A percentile compares a stretch with the other conserved stretches of the same genome.
Conservation (phyloP, 2,888 invertebrate species). For the Cerceris rybyensis region DNA sequence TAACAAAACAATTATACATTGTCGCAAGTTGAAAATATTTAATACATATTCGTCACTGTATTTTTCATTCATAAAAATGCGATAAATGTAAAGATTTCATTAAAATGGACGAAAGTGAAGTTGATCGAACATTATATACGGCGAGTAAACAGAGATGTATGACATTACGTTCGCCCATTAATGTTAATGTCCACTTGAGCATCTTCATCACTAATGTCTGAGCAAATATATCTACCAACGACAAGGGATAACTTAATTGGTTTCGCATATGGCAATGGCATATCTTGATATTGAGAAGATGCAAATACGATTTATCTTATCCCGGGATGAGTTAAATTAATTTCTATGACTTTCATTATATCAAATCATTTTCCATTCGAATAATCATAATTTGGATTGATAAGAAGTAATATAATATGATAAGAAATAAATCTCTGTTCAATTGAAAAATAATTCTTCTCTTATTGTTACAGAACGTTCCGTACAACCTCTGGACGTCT, state of each 20-base stretch:
- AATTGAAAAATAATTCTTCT: too few species aligned
- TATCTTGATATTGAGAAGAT: conserved; percentile 3
- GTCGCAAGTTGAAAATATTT: too few species aligned
- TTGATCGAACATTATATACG: conserved; percentile 6
- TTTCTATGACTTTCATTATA: background rate
- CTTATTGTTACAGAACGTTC: too few species aligned
- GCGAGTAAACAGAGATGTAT: conserved; percentile 35
- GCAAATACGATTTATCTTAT: conserved; percentile 20
- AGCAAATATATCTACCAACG: conserved; percentile 66
- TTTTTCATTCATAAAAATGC: background rate
- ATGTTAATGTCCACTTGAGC: conserved; percentile 62
- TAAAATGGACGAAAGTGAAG: conserved; percentile 21
- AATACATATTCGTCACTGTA: background rate
- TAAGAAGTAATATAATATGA: too few species aligned
- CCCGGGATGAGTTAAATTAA: background rate
- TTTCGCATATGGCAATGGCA: conserved; percentile 12
- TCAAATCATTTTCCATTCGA: too few species aligned
- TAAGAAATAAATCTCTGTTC: too few species aligned
- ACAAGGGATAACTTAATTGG: conserved; percentile 59
- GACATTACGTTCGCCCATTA: conserved; percentile 54
- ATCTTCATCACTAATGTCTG: conserved; percentile 67
- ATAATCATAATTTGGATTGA: too few species aligned
- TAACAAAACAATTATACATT: too few species aligned
- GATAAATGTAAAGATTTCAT: background rate
- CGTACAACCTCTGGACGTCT: too few species aligned